These are phyloP conservation scores for Glaucidium brasilianum DNA, from an alignment of 2,113 vertebrate genomes.

Conservation along the genomic window DNA sequence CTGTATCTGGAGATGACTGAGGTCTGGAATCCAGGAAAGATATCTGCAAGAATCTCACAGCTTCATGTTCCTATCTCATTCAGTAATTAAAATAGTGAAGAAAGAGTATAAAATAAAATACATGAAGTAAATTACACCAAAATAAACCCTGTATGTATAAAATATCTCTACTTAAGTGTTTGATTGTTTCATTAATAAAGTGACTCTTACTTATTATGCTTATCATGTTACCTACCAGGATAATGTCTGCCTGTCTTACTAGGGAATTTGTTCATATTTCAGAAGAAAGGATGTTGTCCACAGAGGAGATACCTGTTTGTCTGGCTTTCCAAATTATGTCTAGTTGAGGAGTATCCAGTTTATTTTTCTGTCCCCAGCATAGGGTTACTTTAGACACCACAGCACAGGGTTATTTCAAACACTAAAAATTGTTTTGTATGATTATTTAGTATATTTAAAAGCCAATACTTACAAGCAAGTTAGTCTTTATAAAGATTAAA, in stretches of 20 bases:
- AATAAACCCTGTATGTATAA: background rate
- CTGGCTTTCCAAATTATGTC: background rate
- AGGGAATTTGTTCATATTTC: background rate
- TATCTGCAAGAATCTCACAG: background rate
- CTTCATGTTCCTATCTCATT: background rate
- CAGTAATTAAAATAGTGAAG: background rate
- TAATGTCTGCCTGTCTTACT: background rate
- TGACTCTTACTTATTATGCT: background rate
- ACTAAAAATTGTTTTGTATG: background rate
- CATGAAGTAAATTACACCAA: background rate
- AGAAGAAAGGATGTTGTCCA: background rate
- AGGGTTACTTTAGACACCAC: background rate
- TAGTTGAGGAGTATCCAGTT: background rate
- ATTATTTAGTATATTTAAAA: background rate
- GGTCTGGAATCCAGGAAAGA: background rate
- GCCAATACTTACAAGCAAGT: background rate
- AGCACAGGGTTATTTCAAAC: background rate
- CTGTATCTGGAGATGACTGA: background rate
- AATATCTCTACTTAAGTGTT: background rate
- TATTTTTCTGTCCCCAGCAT: background rate
- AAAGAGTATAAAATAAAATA: background rate
- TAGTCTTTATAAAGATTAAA: background rate
- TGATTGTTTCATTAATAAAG: background rate
- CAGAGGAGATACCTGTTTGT: background rate
- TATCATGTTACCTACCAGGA: background rate